Conservation (phyloP, 2,113 vertebrate genomes). For the Larimichthys crocea region DNA sequence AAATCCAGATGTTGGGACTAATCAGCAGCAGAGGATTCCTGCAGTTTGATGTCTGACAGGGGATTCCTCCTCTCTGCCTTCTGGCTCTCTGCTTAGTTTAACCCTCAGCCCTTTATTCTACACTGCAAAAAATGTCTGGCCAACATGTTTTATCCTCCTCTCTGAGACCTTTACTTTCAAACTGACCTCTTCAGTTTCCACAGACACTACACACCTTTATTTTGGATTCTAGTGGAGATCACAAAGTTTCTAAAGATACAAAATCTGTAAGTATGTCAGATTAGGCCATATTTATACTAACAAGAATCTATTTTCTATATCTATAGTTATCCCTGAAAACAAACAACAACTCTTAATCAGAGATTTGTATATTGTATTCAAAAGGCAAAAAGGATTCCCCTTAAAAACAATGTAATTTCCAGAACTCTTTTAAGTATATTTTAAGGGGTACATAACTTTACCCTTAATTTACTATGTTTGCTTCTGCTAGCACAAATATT, state of each 20-base stretch:
- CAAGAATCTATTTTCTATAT: no score
- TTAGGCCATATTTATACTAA: no score
- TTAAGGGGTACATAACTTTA: background rate
- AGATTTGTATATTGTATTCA: no score
- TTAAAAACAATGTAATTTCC: no score
- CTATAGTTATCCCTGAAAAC: no score
- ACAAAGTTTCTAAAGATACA: no score
- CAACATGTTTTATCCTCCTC: background rate
- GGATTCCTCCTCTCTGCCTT: constrained; percentile 9
- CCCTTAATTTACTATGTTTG: background rate
- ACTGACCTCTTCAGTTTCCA: background rate
- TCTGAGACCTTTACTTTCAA: background rate
- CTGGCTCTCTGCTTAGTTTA: background rate
- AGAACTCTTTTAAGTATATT: background rate
- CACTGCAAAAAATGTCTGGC: background rate
- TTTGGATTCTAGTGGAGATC: no score
- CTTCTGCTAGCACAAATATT: background rate
- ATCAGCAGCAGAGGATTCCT: constrained; percentile 10
- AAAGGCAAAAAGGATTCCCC: no score
- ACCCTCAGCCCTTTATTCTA: constrained; percentile 1
- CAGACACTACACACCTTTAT: no score
- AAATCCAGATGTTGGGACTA: background rate
- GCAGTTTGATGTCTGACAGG: background rate
- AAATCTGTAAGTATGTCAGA: no score
- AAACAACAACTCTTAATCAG: no score